Evolutionary conservation across 2,888 invertebrate species (phyloP).

Genomic region (Lucinisca nassula): DNA sequence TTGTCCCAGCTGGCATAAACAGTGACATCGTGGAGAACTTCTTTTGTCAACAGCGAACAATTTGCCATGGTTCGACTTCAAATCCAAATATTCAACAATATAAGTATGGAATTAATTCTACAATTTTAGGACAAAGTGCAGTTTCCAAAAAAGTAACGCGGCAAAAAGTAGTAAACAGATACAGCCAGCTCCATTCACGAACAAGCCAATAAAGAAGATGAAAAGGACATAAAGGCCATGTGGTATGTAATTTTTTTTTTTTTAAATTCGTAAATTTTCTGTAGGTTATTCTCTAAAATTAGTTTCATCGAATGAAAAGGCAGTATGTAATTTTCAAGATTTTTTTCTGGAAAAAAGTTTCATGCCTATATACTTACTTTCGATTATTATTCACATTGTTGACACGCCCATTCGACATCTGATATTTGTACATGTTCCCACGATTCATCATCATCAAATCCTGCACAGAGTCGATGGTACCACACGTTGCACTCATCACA

Average conservation of each 20-base stretch:
- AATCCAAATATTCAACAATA: conserved; percentile 52
- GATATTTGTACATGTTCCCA: neutral
- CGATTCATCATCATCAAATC: neutral
- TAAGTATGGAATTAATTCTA: conserved; percentile 57
- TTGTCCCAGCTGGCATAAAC: conserved; percentile 50
- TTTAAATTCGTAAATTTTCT: too few species aligned
- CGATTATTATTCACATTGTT: neutral
- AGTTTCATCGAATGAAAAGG: too few species aligned
- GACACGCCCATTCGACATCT: neutral
- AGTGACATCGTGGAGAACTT: conserved; percentile 59
- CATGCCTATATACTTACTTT: too few species aligned
- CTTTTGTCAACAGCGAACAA: conserved; percentile 55
- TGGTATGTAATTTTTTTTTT: neutral
- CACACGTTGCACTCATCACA: neutral
- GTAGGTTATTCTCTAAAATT: too few species aligned
- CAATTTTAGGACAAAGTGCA: conserved; percentile 57
- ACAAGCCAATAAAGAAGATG: neutral
- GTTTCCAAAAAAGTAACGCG: conserved; percentile 61
- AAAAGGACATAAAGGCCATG: neutral
- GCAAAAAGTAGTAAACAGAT: neutral
- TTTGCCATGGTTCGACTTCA: conserved; percentile 44
- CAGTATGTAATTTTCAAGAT: too few species aligned
- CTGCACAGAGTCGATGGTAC: neutral
- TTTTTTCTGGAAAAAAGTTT: too few species aligned
- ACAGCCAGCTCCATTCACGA: neutral